phyloP scores from a whole-genome alignment of 2,113 vertebrate genomes.

The Pteropus alecto region DNA sequence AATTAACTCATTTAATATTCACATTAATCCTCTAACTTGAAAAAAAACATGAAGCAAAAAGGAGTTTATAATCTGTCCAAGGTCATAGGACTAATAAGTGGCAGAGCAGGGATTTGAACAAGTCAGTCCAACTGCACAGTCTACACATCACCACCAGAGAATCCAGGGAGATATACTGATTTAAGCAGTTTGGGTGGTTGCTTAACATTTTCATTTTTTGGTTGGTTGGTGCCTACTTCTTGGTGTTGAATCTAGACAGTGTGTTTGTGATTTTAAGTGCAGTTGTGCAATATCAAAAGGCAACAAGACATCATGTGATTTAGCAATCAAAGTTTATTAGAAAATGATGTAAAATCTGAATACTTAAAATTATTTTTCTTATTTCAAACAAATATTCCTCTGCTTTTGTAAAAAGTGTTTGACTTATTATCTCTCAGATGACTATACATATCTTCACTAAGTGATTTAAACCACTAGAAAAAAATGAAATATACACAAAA shows the following conservation, averaged over 20 bases:
- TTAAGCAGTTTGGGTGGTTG: background rate
- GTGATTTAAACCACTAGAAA: background rate
- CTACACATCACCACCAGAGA: background rate
- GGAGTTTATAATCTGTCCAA: background rate
- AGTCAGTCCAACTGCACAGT: background rate
- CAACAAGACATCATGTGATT: background rate
- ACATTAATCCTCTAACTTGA: background rate
- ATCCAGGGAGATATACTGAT: background rate
- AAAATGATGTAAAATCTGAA: background rate
- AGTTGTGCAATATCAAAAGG: background rate
- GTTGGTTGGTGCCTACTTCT: background rate
- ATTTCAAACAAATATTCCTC: background rate
- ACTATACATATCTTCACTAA: background rate
- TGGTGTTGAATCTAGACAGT: background rate
- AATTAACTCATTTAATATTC: background rate
- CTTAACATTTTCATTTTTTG: background rate
- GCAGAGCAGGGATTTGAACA: background rate
- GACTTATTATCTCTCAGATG: background rate
- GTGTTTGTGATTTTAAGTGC: background rate
- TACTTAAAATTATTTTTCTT: background rate
- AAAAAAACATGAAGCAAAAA: background rate
- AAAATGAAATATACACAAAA: background rate
- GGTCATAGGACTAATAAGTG: background rate
- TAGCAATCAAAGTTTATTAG: background rate
- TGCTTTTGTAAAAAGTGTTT: background rate